Percentiles rank a stretch among this genome's conserved stretches.
phyloP scores from a whole-genome alignment of 2,113 vertebrate genomes.

The Ancistrus triradiatus region DNA sequence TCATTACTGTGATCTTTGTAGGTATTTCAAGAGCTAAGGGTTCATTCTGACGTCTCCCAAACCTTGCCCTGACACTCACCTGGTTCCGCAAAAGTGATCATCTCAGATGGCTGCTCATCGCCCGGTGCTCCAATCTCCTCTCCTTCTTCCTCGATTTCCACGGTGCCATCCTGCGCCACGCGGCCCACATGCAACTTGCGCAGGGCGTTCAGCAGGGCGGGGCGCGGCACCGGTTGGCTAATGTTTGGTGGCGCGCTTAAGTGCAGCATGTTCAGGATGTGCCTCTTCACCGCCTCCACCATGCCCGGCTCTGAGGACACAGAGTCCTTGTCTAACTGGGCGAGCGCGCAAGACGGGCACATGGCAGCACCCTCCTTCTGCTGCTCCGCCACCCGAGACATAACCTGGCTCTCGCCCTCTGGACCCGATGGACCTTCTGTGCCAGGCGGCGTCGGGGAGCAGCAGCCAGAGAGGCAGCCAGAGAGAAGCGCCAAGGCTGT shows the following conservation, averaged over 20 bases:
- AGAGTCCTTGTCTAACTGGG: constrained; percentile 76
- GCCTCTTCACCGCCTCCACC: constrained; percentile 95
- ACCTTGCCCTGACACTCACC: constrained; percentile 55
- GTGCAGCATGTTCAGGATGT: constrained; percentile 96
- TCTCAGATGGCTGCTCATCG: constrained; percentile 82
- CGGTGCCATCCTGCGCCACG: constrained; percentile 83
- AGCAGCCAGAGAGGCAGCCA: constrained; percentile 71
- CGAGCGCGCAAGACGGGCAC: constrained; percentile 83
- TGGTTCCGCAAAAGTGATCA: constrained; percentile 90
- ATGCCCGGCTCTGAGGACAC: constrained; percentile 75
- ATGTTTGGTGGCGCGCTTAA: constrained; percentile 89
- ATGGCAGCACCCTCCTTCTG: constrained; percentile 61
- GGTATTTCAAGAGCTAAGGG: too few species aligned
- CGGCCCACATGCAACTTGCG: constrained; percentile 90
- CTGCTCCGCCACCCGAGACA: not conserved
- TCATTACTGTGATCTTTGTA: too few species aligned
- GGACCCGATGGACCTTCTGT: not conserved
- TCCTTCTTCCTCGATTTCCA: constrained; percentile 86
- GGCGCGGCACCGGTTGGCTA: constrained; percentile 86
- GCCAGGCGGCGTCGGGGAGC: constrained; percentile 61
- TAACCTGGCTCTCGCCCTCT: constrained; percentile 1
- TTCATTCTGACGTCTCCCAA: too few species aligned
- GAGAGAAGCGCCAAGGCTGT: constrained; percentile 74
- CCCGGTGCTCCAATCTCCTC: constrained; percentile 61
- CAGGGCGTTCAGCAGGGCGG: constrained; percentile 90